phyloP scores from a whole-genome alignment of 2,797 vertebrate genomes.

The Artibeus lituratus region DNA sequence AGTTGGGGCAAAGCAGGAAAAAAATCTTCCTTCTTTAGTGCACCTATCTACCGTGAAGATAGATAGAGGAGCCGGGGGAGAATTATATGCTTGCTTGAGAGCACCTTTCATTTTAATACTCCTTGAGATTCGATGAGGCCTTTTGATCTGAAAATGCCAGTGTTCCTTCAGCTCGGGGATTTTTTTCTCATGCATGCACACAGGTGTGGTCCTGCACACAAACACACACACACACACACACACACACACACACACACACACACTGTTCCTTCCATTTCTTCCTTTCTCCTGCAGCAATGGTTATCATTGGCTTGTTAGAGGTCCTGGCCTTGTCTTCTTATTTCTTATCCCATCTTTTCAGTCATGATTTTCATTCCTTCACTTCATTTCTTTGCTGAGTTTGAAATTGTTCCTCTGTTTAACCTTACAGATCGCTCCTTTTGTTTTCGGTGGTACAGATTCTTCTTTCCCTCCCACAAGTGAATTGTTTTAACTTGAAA shows the following conservation, averaged over 20 bases:
- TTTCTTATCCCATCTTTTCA: neutral
- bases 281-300: neutral
- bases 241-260: too few relatives aligned
- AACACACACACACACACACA: too few relatives aligned
- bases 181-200: neutral
- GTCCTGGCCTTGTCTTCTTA: neutral
- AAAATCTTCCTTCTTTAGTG: neutral
- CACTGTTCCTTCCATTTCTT: neutral
- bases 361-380: neutral
- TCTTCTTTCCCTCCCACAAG: neutral
- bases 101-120: neutral
- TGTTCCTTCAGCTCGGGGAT: neutral
- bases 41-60: neutral
- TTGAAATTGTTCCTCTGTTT: neutral
- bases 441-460: neutral
- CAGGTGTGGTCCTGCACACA: fast-evolving
- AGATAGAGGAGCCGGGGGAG: neutral
- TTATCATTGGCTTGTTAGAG: neutral
- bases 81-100: neutral
- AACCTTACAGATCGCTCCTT: neutral
- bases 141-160: conserved; percentile 4
- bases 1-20: neutral
- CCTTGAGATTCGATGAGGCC: neutral
- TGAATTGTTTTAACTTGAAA: neutral
- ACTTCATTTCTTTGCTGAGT: neutral